Conservation (phyloP, 2,113 vertebrate species). For the Merops nubicus region DNA sequence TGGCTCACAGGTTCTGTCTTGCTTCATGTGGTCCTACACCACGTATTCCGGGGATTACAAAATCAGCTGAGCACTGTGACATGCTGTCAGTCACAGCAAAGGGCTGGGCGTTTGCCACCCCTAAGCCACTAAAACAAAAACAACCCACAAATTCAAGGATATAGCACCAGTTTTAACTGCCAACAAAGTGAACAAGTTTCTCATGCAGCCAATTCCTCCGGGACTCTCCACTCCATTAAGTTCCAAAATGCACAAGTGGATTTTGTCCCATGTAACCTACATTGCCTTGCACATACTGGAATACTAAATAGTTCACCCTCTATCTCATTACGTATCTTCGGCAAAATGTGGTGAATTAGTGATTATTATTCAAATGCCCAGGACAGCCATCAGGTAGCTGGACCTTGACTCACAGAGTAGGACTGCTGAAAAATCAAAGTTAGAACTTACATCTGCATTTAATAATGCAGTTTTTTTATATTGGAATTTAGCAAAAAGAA, state of each 20-base stretch:
- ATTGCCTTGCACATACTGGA: background rate
- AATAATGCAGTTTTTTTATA: background rate
- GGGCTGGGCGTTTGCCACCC: background rate
- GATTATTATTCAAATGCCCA: background rate
- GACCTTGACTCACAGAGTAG: background rate
- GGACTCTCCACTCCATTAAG: background rate
- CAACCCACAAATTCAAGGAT: background rate
- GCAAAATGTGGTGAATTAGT: background rate
- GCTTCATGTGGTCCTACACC: background rate
- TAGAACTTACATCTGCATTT: background rate
- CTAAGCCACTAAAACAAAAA: background rate
- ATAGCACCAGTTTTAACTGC: background rate
- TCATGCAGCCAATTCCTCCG: background rate
- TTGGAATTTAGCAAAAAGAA: background rate
- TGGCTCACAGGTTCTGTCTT: background rate
- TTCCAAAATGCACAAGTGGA: background rate
- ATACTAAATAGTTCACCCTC: background rate
- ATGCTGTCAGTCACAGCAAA: background rate
- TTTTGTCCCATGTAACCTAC: background rate
- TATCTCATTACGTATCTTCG: background rate
- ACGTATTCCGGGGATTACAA: background rate
- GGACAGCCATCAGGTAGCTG: background rate
- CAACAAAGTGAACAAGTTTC: background rate
- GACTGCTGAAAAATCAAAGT: background rate
- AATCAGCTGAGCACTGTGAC: background rate